Evolutionary conservation across 2,888 invertebrate genomes (phyloP), one percentile per base, ranked within the genome.

Genomic region (Sminthurides aquaticus): DNA sequence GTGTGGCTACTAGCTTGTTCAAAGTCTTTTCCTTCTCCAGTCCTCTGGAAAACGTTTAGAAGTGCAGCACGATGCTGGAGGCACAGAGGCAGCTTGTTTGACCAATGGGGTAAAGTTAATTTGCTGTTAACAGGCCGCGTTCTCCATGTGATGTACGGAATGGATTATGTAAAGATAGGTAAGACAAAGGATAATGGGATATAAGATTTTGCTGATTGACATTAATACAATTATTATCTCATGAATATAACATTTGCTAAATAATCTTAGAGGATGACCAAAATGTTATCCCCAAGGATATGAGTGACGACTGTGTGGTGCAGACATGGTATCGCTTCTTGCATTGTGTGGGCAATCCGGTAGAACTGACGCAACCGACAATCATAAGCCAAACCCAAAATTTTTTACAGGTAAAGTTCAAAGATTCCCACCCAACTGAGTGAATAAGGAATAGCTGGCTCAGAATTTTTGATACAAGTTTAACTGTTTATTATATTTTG

Each of bases 241-340:
- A 43, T 43, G 18, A 43, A 43, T 28, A 20, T 43, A 52, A n/a
- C 24, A 26, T 29, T 48, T 11, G 20, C 24, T 87, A 86, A 75
- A 80, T 90, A 75, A 90, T 90, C 77, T 43, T 75, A 91, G 92
- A 93, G 70, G 94, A 95, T 75, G 94, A 95, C 77, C 83, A 83
- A 2, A 86, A 85, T 74, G 79, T 95, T 56, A 88, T 95, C 65
- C 91, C 94, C 1, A 78, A 82, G 0, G 88, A 87, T 60, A 95
- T 96, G 90, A 85, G 86, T 54, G 86, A 90, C 67, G 91, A 94
- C 77, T 91, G 92, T 67, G 87, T 96, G 49, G 89, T 91, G 65
- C 97, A 98, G 81, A 89, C 90, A 75, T 97, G 97, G 97, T 97
- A 93, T 80, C 85, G 97, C 67, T 88, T 97, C 76, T 81, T 97